A percentile compares a stretch with the other conserved stretches of the same genome.
These are phyloP conservation scores for Lipophrys pholis DNA, from an alignment of 2,113 vertebrate genomes.

Conservation along the genomic window DNA sequence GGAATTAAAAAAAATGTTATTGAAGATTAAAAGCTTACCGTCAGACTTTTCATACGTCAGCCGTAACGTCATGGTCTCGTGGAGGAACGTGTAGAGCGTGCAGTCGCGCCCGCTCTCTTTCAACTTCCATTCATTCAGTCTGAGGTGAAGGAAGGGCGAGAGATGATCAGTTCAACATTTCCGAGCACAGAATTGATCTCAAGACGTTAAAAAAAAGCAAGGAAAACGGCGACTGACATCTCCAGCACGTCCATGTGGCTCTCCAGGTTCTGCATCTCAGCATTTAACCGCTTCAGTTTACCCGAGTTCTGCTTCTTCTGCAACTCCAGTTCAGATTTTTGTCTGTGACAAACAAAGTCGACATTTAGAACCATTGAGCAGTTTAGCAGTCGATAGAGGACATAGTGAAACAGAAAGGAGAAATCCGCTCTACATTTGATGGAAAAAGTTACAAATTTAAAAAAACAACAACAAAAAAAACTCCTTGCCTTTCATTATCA, in stretches of 20 bases:
- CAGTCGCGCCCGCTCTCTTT: constrained; percentile 37
- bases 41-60: constrained; percentile 58
- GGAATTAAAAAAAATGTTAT: too few species aligned
- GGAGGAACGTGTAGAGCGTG: constrained; percentile 73
- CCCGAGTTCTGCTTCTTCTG: constrained; percentile 61
- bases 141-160: constrained; percentile 36
- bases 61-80: constrained; percentile 74
- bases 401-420: too few species aligned
- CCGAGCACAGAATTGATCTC: neutral
- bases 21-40: constrained; percentile 53
- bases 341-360: constrained; percentile 49
- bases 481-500: constrained; percentile 68
- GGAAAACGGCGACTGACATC: constrained; percentile 54
- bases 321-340: constrained; percentile 68
- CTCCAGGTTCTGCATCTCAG: constrained; percentile 70
- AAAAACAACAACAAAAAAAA: too few species aligned
- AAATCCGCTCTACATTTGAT: too few species aligned
- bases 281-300: constrained; percentile 60
- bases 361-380: neutral
- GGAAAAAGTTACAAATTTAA: too few species aligned
- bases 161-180: neutral
- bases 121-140: constrained; percentile 81
- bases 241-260: constrained; percentile 49
- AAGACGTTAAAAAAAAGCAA: neutral
- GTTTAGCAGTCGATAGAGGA: too few species aligned